Conservation (phyloP, 2,888 invertebrate genomes). For the Scelioninae gen. 1 region DNA sequence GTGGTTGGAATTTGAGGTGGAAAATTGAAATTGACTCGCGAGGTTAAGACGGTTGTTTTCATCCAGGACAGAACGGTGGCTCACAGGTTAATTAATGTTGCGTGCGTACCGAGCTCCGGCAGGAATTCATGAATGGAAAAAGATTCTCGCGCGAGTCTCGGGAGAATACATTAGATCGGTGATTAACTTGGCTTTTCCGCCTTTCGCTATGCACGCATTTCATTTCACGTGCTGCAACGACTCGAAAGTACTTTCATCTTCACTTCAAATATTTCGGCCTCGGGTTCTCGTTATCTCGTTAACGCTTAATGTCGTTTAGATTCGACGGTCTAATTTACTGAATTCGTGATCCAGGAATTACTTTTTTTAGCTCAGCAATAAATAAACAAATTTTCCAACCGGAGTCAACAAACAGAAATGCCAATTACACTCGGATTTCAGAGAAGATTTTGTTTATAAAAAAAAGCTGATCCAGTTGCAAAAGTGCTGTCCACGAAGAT, state of each 20-base stretch:
- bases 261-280: slow-evolving; percentile 50
- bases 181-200: slow-evolving; percentile 74
- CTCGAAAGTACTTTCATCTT: slow-evolving; percentile 69
- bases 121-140: slow-evolving; percentile 74
- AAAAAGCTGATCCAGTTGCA: too few species aligned
- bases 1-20: too few species aligned
- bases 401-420: too few species aligned
- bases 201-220: slow-evolving; percentile 73
- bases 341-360: too few species aligned
- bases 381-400: too few species aligned
- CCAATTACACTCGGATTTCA: too few species aligned
- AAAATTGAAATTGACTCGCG: slow-evolving; percentile 35
- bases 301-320: neutral
- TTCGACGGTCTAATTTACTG: neutral
- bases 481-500: too few species aligned
- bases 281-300: slow-evolving; percentile 13
- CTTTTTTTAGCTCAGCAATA: neutral
- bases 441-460: too few species aligned
- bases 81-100: slow-evolving; percentile 70
- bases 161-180: slow-evolving; percentile 70
- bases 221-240: slow-evolving; percentile 65
- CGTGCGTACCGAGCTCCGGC: slow-evolving; percentile 68
- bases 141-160: slow-evolving; percentile 70
- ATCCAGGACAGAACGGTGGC: slow-evolving; percentile 35
- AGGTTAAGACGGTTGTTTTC: too few species aligned